Percentiles rank a stretch among this genome's conserved stretches.
phyloP scores from a whole-genome alignment of 2,797 vertebrate genomes.

The Microcaecilia unicolor region DNA sequence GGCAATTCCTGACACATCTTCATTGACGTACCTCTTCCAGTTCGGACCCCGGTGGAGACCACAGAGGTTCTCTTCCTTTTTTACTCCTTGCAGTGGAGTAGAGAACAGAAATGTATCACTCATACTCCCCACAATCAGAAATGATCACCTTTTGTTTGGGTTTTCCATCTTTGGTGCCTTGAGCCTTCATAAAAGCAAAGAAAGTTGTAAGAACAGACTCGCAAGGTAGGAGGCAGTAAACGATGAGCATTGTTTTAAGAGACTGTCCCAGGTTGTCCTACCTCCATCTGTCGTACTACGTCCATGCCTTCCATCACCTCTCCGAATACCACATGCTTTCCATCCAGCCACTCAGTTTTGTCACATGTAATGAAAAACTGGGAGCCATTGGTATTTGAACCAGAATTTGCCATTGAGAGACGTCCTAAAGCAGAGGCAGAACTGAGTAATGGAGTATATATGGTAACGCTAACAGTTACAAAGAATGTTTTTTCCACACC shows the following conservation, averaged over 20 bases:
- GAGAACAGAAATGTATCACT: too few relatives aligned
- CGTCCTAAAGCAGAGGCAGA: constrained; percentile 46
- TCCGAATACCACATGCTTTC: constrained; percentile 91
- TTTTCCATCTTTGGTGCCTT: constrained; percentile 86
- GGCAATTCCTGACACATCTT: too few relatives aligned
- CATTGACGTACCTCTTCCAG: too few relatives aligned
- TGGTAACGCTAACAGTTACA: too few relatives aligned
- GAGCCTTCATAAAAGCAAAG: constrained; percentile 54
- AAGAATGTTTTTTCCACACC: too few relatives aligned
- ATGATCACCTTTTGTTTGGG: constrained; percentile 92
- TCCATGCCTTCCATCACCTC: constrained; percentile 91
- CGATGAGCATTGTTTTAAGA: too few relatives aligned
- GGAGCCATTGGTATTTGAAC: constrained; percentile 79
- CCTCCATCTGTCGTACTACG: constrained; percentile 83
- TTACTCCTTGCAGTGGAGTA: too few relatives aligned
- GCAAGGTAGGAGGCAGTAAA: too few relatives aligned
- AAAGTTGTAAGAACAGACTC: background rate
- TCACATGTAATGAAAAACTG: constrained; percentile 93
- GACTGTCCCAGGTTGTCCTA: constrained; percentile 20
- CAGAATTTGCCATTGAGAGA: constrained; percentile 89
- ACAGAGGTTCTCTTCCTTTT: too few relatives aligned
- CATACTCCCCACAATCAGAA: constrained; percentile 86
- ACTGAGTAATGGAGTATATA: accelerated
- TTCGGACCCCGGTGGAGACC: too few relatives aligned
- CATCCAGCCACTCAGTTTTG: constrained; percentile 88